Evolutionary conservation across 2,797 vertebrate genomes (phyloP), one percentile per base, ranked within the genome.

Genomic region (Sus cebifrons): DNA sequence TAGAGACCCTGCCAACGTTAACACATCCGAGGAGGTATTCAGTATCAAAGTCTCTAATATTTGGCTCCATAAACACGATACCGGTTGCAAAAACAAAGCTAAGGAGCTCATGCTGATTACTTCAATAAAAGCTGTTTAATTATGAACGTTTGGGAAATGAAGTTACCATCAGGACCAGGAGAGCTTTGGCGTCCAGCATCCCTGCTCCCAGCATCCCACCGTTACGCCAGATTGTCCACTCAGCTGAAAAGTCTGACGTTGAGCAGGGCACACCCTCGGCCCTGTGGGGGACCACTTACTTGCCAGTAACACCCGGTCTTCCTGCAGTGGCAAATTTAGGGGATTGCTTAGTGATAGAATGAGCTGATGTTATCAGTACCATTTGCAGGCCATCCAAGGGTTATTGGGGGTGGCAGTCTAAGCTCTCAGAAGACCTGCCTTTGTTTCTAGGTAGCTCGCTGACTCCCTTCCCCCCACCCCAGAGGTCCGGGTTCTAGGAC

Each of bases 81-180:
- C 98, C 97, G 99, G 98, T 99, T 99, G 99, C 98, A 98, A 99
- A 99, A 99, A 99, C 99, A 99, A 98, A 99, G 98, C 98, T 98
- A 98, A 99, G 99, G 98, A 99, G 98, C 99, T 99, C 99, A 99
- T 98, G 99, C 99, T 99, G 99, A 98, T 99, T 99, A 98, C 99
- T 99, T 99, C 99, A 99, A 99, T 99, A 99, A 98, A 99, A 99
- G 98, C 98, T 99, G 99, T 99, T 99, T 99, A 99, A 99, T 99
- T 99, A 99, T 99, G 99, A 99, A 99, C 99, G 40, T 99, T 99
- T 98, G 99, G 99, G 99, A 99, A 99, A 99, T 99, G 98, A 99
- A 99, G 98, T 99, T 99, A 99, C 98, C 98, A 98, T 98, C 98
- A 98, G 98, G 98, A 99, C 98, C 98, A 98, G 98, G 99, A 99